Base-by-base conservation (phyloP, 2,888 invertebrate species). In the Tetheella fluctuosa region DNA sequence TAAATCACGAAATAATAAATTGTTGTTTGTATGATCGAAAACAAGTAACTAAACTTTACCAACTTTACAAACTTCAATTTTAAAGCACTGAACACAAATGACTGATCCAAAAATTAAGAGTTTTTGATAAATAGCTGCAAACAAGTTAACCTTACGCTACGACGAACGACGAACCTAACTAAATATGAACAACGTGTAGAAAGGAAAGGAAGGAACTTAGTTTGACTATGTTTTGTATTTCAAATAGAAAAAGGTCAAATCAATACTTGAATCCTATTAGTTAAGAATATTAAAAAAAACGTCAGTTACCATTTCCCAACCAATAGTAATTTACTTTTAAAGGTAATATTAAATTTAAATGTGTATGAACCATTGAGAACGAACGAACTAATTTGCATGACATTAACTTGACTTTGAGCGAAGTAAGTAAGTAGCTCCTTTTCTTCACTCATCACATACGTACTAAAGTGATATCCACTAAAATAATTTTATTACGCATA, bases 321-420 rank as follows among this genome's bases (percentile, higher is more conserved):
- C 48, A 48, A 48, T 48, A 8, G 10, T 20, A 48, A 5, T 5
- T 0, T 15, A 13, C 37, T 37, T 4, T 2, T 6, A 15, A 37
- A 37, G 15, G 15, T 6, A 8, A 10, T 10, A 39, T 15, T 60
- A 60, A 59, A 56, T 23, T 53, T 60, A 39, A 58, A 23, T 39
- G 1, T 53, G 28, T 56, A 54, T 37, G 34, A 30, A 2, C 1
- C 25, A 54, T 13, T 28, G 59, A 68, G 54, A 69, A 71, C 71
- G 37, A 52, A 17, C 54, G n/a, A n/a, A n/a, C n/a, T 61, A 8
- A 20, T 20, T 10, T 20, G 10, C 48, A 59, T 81, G 83, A 83
- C 83, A 78, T 83, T 79, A 70, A 79, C 62, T 77, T 83, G 83
- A 81, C 83, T 74, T 83, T 83, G 83, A 80, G 75, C 64, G 67